Conservation (phyloP, 2,888 invertebrate species). For the Schrankia costaestrigalis region DNA sequence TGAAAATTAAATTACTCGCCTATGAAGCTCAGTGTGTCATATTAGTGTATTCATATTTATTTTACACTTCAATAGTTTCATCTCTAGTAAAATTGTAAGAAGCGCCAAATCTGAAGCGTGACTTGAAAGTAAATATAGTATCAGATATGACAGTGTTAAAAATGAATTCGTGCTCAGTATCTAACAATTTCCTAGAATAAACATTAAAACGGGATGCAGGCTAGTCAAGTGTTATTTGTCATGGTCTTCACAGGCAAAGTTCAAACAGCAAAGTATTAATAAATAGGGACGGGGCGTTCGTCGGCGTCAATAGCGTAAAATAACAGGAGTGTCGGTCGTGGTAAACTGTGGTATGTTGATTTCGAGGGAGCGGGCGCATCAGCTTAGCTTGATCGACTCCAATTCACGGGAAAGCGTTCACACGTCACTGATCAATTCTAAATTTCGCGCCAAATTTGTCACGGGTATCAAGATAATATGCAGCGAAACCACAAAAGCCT, state of each 20-base stretch:
- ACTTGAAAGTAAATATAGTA: slow-evolving; percentile 20
- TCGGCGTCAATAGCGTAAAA: slow-evolving; percentile 54
- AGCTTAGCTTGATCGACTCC: slow-evolving; percentile 27
- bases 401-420: slow-evolving; percentile 25
- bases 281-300: slow-evolving; percentile 47
- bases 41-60: slow-evolving; percentile 3
- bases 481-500: no score
- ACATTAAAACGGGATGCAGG: slow-evolving; percentile 40
- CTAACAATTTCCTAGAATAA: slow-evolving; percentile 49
- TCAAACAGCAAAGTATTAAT: slow-evolving; percentile 51
- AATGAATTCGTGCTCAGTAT: slow-evolving; percentile 44
- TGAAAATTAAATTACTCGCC: slow-evolving; percentile 57
- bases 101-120: slow-evolving; percentile 15
- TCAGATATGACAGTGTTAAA: slow-evolving; percentile 32
- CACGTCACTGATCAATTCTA: slow-evolving; percentile 14
- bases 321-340: slow-evolving; percentile 52
- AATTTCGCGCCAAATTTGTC: slow-evolving; percentile 1
- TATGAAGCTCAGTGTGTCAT: slow-evolving; percentile 33
- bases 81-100: slow-evolving; percentile 3
- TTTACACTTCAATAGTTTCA: not conserved
- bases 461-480: slow-evolving; percentile 1
- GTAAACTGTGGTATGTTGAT: slow-evolving; percentile 21
- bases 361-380: no score
- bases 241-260: slow-evolving; percentile 49
- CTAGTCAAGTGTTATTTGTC: slow-evolving; percentile 53